A percentile compares a stretch with the other conserved stretches of the same genome.
These are phyloP conservation scores for Dioctria linearis DNA, from an alignment of 2,888 invertebrate genomes.

Conservation along the genomic window DNA sequence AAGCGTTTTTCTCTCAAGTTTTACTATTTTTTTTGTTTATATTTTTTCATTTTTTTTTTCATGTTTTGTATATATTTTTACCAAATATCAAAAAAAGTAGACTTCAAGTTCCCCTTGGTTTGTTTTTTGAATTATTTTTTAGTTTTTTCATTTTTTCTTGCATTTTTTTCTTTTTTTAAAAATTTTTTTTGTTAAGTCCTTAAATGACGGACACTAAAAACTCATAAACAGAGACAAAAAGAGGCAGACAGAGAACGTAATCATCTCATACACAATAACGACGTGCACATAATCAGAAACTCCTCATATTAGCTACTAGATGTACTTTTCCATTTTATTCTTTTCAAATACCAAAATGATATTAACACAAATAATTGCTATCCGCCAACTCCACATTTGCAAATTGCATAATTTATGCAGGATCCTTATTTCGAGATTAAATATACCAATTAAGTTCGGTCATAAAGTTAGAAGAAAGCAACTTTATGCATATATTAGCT, in stretches of 20 bases:
- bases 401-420: no score
- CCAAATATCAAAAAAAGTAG: conserved; percentile 51
- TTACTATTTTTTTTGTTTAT: conserved; percentile 46
- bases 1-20: conserved; percentile 24
- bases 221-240: background rate
- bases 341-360: no score
- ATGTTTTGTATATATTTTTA: conserved; percentile 22
- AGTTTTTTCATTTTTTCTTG: background rate
- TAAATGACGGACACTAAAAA: conserved; percentile 5
- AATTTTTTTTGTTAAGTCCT: conserved; percentile 13
- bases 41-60: conserved; percentile 30
- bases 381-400: no score
- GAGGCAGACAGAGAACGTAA: background rate
- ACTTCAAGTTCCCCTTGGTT: conserved; percentile 47
- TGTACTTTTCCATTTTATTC: no score
- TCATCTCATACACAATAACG: no score
- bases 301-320: no score
- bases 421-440: no score
- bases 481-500: no score
- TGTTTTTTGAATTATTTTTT: conserved; percentile 11
- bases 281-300: no score
- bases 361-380: no score
- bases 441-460: no score
- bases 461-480: no score
- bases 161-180: conserved; percentile 7